phyloP scores from a whole-genome alignment of 2,113 vertebrate species.

The Apteryx mantelli region DNA sequence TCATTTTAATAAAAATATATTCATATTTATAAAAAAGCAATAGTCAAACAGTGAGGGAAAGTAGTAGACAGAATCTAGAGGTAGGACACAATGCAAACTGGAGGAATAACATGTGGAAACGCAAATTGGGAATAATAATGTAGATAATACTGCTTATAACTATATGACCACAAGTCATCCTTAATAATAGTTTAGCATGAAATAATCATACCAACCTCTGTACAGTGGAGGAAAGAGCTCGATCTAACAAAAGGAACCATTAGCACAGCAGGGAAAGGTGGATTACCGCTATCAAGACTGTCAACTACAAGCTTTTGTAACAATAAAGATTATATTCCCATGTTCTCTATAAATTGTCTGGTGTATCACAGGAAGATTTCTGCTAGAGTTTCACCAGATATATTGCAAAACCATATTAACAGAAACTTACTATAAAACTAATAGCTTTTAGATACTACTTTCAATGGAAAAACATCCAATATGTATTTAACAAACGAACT shows the following conservation, averaged over 20 bases:
- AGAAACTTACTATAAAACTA: conserved; percentile 3
- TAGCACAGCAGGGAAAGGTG: not conserved
- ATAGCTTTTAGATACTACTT: not conserved
- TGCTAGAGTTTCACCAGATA: not conserved
- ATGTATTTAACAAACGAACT: not conserved
- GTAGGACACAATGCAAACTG: not conserved
- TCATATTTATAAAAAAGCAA: not conserved
- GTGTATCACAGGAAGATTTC: not conserved
- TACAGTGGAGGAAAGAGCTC: not conserved
- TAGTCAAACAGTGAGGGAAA: not conserved
- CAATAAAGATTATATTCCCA: not conserved
- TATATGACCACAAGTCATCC: not conserved
- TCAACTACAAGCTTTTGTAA: not conserved
- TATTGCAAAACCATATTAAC: not conserved
- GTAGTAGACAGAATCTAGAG: not conserved
- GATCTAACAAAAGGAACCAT: not conserved
- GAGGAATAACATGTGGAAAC: not conserved
- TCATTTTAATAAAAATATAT: no score
- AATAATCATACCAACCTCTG: not conserved
- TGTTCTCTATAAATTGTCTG: not conserved
- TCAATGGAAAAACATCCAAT: not conserved
- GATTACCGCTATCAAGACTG: not conserved
- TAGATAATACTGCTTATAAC: not conserved
- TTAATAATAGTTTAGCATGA: not conserved
- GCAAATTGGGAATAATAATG: not conserved